Conservation (phyloP, 2,797 vertebrate species). For the Margarornis squamiger region DNA sequence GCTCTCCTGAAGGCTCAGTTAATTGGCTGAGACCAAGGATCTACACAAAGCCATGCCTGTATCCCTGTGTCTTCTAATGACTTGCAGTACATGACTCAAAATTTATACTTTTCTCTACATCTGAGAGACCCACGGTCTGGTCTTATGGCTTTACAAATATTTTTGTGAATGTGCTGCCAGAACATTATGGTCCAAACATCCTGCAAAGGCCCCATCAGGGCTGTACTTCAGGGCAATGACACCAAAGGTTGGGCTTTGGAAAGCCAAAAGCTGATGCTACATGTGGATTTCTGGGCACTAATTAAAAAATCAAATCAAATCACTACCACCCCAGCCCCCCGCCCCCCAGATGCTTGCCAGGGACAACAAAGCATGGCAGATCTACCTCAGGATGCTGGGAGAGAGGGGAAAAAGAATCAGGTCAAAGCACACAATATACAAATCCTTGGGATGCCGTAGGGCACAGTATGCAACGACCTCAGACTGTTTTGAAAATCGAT, state of each 20-base stretch:
- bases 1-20: neutral
- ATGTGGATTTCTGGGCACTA: neutral
- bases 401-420: conserved; percentile 40
- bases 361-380: conserved; percentile 17
- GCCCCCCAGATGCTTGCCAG: neutral
- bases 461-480: conserved; percentile 38
- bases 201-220: neutral
- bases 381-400: conserved; percentile 34
- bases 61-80: neutral
- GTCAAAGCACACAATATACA: conserved; percentile 50
- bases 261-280: neutral
- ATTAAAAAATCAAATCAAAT: conserved; percentile 38
- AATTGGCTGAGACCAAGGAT: neutral
- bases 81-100: neutral
- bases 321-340: neutral
- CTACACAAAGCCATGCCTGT: neutral
- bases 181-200: neutral
- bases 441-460: conserved; percentile 28
- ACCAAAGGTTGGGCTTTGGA: neutral
- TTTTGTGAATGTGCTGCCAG: neutral
- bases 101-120: neutral
- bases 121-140: neutral
- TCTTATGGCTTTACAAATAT: neutral
- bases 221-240: neutral
- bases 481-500: conserved; percentile 56